phyloP scores from a whole-genome alignment of 2,113 vertebrate species.

The Suncus etruscus region DNA sequence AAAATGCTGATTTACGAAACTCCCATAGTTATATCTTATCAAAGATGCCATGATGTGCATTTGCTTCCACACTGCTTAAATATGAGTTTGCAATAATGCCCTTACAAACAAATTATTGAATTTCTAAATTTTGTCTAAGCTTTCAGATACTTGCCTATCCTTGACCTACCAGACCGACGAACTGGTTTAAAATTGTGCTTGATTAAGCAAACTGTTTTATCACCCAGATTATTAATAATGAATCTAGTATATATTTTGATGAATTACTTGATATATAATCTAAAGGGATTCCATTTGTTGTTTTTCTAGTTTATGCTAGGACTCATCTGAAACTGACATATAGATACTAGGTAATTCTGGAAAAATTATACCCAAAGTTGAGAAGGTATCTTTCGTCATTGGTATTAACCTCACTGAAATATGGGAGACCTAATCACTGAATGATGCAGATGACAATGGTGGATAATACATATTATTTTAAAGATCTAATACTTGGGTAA shows the following conservation, averaged over 20 bases:
- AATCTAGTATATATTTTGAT: constrained; percentile 11
- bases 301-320: neutral
- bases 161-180: too few species aligned
- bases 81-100: too few species aligned
- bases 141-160: too few species aligned
- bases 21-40: too few species aligned
- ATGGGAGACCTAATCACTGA: neutral
- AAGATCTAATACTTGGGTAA: neutral
- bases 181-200: too few species aligned
- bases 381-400: neutral
- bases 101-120: too few species aligned
- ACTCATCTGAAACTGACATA: neutral
- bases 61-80: too few species aligned
- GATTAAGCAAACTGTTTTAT: too few species aligned
- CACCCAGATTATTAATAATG: too few species aligned
- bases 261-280: neutral
- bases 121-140: too few species aligned
- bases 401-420: neutral
- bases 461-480: neutral
- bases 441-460: neutral
- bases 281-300: neutral
- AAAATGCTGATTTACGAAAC: too few species aligned
- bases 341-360: neutral
- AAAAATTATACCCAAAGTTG: neutral
- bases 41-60: too few species aligned